These are phyloP conservation scores for Loxodonta africana DNA, from an alignment of 2,113 vertebrate species.

Conservation along the genomic window DNA sequence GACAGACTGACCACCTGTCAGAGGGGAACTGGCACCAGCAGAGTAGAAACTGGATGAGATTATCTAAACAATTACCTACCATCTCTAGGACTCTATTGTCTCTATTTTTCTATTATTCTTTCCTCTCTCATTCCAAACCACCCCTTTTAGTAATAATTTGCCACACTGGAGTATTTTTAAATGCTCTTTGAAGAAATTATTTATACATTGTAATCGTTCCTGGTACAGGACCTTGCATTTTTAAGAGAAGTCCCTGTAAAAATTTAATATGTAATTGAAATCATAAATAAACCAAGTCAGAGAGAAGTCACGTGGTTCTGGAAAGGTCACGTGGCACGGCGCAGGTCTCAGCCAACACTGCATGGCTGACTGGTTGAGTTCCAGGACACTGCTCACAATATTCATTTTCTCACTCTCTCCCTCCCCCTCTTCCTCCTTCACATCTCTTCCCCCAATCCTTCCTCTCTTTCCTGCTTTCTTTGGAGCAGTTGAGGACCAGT, in stretches of 20 bases:
- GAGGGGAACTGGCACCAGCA: fast-evolving
- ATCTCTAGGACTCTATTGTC: fast-evolving
- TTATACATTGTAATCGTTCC: not conserved
- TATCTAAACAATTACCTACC: not conserved
- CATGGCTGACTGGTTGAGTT: not conserved
- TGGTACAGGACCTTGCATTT: not conserved
- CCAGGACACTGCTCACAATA: not conserved
- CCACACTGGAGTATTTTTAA: fast-evolving
- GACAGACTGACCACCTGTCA: fast-evolving
- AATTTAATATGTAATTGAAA: slow-evolving; percentile 19
- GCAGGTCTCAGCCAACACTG: not conserved
- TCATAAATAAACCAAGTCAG: not conserved
- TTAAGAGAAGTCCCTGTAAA: not conserved
- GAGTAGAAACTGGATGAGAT: not conserved
- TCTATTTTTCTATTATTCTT: fast-evolving
- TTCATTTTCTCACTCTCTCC: not conserved
- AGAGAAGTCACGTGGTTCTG: not conserved
- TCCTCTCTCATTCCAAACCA: not conserved
- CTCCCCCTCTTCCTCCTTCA: not conserved
- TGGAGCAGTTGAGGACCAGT: not conserved
- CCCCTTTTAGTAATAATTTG: not conserved
- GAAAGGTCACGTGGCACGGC: not conserved
- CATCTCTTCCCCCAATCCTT: not conserved
- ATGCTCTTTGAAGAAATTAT: not conserved
- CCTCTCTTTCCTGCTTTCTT: not conserved